Evolutionary conservation across 2,797 vertebrate genomes (phyloP), one percentile per base, ranked within the genome.

Genomic region (Corythornis leucogaster): DNA sequence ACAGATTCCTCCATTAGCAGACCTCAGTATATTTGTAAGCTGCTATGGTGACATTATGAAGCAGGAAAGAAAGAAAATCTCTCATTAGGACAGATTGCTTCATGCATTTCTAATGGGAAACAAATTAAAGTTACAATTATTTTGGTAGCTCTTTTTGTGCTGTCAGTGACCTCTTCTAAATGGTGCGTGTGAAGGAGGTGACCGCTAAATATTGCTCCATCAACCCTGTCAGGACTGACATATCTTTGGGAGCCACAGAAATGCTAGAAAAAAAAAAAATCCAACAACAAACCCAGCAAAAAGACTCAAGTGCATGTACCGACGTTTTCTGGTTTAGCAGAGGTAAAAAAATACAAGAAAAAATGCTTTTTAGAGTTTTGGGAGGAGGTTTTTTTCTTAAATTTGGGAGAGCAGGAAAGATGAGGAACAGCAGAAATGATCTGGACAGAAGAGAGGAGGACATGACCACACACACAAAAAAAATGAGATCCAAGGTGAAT

Each of bases 111-210:
- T 95, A 87, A 94, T 91, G 58, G 76, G 26, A 76, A 88, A 61
- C 26, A 86, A 90, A 87, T 90, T 85, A 90, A 94, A 91, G n/a
- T 59, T 79, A 70, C 80, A 70, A 66, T 86, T 86, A 58, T 87
- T 92, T 88, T 70, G 6, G 6, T 54, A 63, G 38, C 63, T 73
- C 77, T 91, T 83, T 58, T 69, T 57, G 70, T 77, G 78, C 40
- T 87, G 80, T 59, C 80, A 38, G 51, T 74, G 66, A 82, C 79
- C 76, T 87, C 79, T 86, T 53, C 76, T 83, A 90, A 87, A 87
- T 69, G 66, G 62, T 68, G 50, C 17, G 3, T 55, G 40, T 26
- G 26, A 75, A 87, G 50, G 54, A 83, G 50, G 66, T 85, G 86
- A 87, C 78, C 3, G 1, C 68, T 75, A 81, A 53, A 74, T 77